Evolutionary conservation across 2,113 vertebrate genomes (phyloP).

Genomic region (Carlito syrichta): DNA sequence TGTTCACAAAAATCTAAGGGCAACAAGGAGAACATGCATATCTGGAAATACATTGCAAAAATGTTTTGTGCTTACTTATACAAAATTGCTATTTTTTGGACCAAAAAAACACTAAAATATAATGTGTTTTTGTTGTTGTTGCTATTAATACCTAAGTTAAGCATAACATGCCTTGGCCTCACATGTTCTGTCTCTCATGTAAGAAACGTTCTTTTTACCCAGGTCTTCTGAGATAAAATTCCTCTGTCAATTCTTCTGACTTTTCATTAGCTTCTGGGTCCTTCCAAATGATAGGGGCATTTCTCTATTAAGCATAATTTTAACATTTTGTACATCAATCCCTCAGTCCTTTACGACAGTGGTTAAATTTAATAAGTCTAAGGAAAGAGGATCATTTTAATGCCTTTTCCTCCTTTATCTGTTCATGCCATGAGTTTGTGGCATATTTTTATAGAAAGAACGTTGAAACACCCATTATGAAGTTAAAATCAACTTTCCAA

Average conservation of each 20-base stretch:
- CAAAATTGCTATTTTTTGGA: not conserved
- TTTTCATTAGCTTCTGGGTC: not conserved
- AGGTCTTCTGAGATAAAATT: not conserved
- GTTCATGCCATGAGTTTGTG: not conserved
- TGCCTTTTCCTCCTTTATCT: not conserved
- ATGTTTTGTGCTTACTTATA: not conserved
- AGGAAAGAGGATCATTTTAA: not conserved
- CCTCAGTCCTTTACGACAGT: not conserved
- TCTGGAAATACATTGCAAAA: not conserved
- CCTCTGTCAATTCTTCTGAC: not conserved
- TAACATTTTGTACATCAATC: not conserved
- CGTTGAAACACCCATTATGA: not conserved
- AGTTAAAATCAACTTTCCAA: slow-evolving; percentile 33
- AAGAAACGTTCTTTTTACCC: not conserved
- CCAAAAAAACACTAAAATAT: not conserved
- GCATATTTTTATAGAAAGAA: not conserved
- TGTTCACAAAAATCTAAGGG: not conserved
- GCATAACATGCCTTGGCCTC: no score
- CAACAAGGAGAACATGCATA: not conserved
- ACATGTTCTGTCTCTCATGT: not conserved
- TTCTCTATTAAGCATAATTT: not conserved
- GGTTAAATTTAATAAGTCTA: not conserved
- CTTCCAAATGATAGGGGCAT: not conserved
- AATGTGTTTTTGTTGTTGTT: not conserved
- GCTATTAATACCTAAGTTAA: not conserved